A percentile compares a stretch with the other conserved stretches of the same genome.
Evolutionary conservation across 1,140 invertebrate species (phyloP).

Genomic region (Penaeus japonicus): DNA sequence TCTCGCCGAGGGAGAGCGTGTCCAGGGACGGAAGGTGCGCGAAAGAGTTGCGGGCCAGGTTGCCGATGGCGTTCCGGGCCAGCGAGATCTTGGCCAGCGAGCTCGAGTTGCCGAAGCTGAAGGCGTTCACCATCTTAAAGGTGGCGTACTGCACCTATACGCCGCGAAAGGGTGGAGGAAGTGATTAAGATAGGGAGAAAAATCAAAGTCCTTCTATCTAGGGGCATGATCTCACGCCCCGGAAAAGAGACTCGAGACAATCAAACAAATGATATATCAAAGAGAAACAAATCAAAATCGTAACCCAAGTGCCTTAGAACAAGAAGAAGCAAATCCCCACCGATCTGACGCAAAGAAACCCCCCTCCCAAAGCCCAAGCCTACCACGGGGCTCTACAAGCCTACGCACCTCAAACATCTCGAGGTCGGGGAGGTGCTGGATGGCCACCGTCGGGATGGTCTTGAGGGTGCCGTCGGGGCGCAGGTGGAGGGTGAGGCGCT

Average conservation of each 20-base stretch:
- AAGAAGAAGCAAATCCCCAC: too few species aligned
- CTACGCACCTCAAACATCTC: conserved; percentile 63
- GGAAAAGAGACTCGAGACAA: too few species aligned
- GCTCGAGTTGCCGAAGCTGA: conserved; percentile 76
- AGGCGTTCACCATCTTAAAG: conserved; percentile 72
- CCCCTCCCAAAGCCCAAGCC: too few species aligned
- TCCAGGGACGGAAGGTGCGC: conserved; percentile 74
- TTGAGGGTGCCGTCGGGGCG: conserved; percentile 71
- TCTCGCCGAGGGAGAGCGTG: conserved; percentile 75
- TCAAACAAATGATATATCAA: too few species aligned
- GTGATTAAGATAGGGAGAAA: too few species aligned
- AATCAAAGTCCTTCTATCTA: too few species aligned
- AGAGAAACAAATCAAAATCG: too few species aligned
- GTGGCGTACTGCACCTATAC: conserved; percentile 77
- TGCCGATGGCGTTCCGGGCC: conserved; percentile 73
- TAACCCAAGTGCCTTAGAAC: too few species aligned
- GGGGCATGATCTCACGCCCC: too few species aligned
- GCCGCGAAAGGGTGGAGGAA: conserved; percentile 8
- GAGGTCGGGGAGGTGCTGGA: conserved; percentile 73
- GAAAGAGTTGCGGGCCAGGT: conserved; percentile 73
- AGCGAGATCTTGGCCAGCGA: conserved; percentile 73
- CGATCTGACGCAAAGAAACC: too few species aligned
- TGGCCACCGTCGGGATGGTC: conserved; percentile 74
- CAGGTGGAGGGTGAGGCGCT: conserved; percentile 75
- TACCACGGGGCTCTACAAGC: too few species aligned